phyloP scores from a whole-genome alignment of 2,888 invertebrate species.

The Cepaea hortensis region DNA sequence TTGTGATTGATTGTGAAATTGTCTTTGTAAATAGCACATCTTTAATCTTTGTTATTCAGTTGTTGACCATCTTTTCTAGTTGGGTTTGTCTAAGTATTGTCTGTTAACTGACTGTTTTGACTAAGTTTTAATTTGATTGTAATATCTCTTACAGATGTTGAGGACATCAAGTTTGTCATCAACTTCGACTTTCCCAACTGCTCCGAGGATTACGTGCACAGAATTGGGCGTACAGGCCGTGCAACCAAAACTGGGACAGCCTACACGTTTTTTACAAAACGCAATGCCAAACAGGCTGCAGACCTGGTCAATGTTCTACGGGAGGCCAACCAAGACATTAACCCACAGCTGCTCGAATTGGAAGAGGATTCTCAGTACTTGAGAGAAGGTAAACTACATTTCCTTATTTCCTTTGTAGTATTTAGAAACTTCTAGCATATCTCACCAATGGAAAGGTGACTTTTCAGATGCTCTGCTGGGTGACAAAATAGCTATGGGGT shows the following conservation, averaged over 20 bases:
- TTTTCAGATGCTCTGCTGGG: too few relatives aligned
- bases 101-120: too few relatives aligned
- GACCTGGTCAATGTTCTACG: conserved; percentile 92
- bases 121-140: background rate
- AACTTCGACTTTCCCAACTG: conserved; percentile 98
- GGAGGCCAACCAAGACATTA: conserved; percentile 93
- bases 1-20: too few relatives aligned
- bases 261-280: conserved; percentile 96
- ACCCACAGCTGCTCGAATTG: conserved; percentile 89
- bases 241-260: conserved; percentile 95
- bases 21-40: background rate
- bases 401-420: background rate
- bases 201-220: conserved; percentile 97
- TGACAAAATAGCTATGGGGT: too few relatives aligned
- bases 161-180: conserved; percentile 97
- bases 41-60: too few relatives aligned
- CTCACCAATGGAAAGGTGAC: too few relatives aligned
- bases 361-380: conserved; percentile 60
- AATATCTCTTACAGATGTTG: conserved; percentile 85
- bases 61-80: too few relatives aligned
- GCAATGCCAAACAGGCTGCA: conserved; percentile 92
- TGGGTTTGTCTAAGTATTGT: too few relatives aligned
- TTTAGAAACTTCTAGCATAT: too few relatives aligned
- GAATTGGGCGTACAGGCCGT: conserved; percentile 95
- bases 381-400: conserved; percentile 30